phyloP scores from a whole-genome alignment of 2,888 invertebrate species.

The Lottia gigantea region DNA sequence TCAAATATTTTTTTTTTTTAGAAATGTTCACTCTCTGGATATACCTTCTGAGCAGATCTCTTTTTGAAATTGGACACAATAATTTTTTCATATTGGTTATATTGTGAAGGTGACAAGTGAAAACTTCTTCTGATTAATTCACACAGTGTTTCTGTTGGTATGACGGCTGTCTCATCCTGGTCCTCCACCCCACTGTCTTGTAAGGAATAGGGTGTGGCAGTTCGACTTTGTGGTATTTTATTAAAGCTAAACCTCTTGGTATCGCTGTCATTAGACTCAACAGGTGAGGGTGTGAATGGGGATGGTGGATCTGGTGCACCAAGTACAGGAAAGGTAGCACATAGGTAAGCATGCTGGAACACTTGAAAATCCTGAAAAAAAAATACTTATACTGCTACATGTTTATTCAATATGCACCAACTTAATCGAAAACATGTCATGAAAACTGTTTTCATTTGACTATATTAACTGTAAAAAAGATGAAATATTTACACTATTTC shows the following conservation, averaged over 20 bases:
- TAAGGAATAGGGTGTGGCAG: slow-evolving; percentile 36
- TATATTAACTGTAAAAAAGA: too few relatives aligned
- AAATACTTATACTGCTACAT: too few relatives aligned
- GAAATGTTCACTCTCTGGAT: too few relatives aligned
- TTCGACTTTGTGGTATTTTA: slow-evolving; percentile 17
- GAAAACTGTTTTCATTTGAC: too few relatives aligned
- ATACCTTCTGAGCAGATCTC: slow-evolving; percentile 54
- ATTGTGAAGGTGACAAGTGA: slow-evolving; percentile 43
- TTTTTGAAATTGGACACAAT: slow-evolving; percentile 43
- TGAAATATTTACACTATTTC: too few relatives aligned
- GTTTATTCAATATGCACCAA: too few relatives aligned
- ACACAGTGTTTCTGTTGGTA: slow-evolving; percentile 56
- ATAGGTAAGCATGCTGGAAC: slow-evolving; percentile 52
- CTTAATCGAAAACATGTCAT: too few relatives aligned
- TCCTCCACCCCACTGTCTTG: slow-evolving; percentile 54
- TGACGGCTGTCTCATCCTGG: slow-evolving; percentile 49
- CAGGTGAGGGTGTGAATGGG: slow-evolving; percentile 43
- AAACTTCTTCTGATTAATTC: slow-evolving; percentile 54
- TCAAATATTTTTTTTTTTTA: background rate
- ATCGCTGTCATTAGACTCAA: background rate
- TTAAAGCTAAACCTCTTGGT: background rate
- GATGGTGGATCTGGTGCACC: slow-evolving; percentile 59
- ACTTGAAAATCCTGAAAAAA: slow-evolving; percentile 40
- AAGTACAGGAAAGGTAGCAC: slow-evolving; percentile 57
- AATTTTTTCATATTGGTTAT: slow-evolving; percentile 48